Conservation (phyloP, 2,888 invertebrate genomes). For the Plagodis pulveraria region DNA sequence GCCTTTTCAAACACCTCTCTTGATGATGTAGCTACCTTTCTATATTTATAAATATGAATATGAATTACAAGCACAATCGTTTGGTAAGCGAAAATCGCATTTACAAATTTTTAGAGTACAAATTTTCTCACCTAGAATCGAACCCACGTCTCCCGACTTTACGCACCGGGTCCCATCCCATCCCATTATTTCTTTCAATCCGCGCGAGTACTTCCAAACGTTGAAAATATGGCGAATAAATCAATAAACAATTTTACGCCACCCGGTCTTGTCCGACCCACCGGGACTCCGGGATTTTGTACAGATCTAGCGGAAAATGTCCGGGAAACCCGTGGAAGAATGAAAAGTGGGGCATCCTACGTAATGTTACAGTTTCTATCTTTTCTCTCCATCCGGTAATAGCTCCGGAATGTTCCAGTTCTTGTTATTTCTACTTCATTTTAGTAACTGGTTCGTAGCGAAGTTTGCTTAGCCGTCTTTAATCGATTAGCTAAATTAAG, state of each 20-base stretch:
- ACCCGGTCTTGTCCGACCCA: slow-evolving; percentile 61
- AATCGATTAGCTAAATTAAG: no score
- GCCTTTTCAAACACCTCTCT: no score
- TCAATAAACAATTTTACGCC: slow-evolving; percentile 82
- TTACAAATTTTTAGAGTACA: no score
- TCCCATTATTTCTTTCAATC: slow-evolving; percentile 56
- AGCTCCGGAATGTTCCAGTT: background rate
- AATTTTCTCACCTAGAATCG: no score
- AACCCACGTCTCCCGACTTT: no score
- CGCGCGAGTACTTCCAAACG: slow-evolving; percentile 34
- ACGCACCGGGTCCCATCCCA: slow-evolving; percentile 45
- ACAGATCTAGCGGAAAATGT: slow-evolving; percentile 75
- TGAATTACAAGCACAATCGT: no score
- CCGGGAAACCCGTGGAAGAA: slow-evolving; percentile 39
- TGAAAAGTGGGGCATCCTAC: slow-evolving; percentile 36
- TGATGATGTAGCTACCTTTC: no score
- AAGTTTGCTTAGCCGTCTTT: no score
- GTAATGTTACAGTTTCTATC: slow-evolving; percentile 11
- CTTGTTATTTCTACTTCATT: no score
- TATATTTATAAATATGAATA: no score
- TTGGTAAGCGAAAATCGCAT: no score
- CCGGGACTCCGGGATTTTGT: slow-evolving; percentile 63
- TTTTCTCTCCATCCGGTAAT: background rate
- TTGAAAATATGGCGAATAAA: slow-evolving; percentile 49
- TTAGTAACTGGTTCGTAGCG: no score